Base-by-base conservation (phyloP, 1,140 invertebrate genomes). In the Drosophila subobscura region DNA sequence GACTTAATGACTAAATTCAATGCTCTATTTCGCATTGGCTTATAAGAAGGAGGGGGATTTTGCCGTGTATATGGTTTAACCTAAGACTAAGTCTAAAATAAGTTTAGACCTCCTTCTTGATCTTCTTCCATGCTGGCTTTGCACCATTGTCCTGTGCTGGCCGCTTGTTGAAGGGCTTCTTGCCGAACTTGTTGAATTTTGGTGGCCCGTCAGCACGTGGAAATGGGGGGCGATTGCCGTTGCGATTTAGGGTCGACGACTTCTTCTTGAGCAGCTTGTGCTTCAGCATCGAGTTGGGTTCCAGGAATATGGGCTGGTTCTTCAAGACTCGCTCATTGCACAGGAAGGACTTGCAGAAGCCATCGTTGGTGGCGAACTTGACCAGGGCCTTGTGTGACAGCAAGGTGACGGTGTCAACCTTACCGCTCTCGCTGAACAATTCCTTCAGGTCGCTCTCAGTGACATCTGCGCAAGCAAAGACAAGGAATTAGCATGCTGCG, bases 331-430 rank as follows among this genome's bases (percentile, higher is more conserved):
- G 20, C 16, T 90, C 89, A 16, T 90, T 89, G 1, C 63, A 12
- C 20, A 90, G 45, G 20, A 90, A 90, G 2, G 89, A 75, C 51
- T 86, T 89, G 66, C 89, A 90, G 61, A 73, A 90, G 0, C 20
- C 84, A 2, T 90, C 89, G 0, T 72, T 60, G 4, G 56, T 56
- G 4, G 37, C 44, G 41, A 89, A 90, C 12, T 70, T 68, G n/a
- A 90, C 40, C 6, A 72, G 10, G 0, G 89, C 89, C 29, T 46
- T 73, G 5, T 40, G 2, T 4, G 0, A 3, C 2, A 75, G 2
- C 10, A 72, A 5, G 12, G 47, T 49, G 4, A 90, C 16, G 37
- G 5, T 51, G 1, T 79, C 73, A 6, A 90, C 61, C 45, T 86
- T 56, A 10, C 84, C 89, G 42, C n/a, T 53, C 1, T 54, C 29